Percentiles rank a stretch among this genome's conserved stretches.
Evolutionary conservation across 2,113 vertebrate genomes (phyloP).

Genomic region (Proteles cristata): DNA sequence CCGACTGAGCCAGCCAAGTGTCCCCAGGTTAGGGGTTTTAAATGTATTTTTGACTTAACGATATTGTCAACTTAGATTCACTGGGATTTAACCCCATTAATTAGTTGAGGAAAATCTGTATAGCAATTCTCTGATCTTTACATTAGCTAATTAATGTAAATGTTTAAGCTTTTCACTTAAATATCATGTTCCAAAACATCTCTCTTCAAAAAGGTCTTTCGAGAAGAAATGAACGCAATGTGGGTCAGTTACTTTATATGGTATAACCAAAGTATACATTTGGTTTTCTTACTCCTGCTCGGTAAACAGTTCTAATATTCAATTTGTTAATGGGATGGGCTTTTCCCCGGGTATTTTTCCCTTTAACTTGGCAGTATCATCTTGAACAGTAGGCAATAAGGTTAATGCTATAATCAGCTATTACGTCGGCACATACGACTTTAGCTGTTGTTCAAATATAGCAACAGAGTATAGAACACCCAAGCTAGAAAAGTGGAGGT

Average conservation of each 20-base stretch:
- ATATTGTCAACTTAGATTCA: background rate
- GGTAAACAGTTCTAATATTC: background rate
- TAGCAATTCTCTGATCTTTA: background rate
- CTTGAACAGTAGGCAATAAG: conserved; percentile 60
- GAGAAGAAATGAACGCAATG: conserved; percentile 41
- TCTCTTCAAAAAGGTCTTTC: conserved; percentile 50
- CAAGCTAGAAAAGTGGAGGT: conserved; percentile 41
- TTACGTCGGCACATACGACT: background rate
- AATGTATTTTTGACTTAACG: background rate
- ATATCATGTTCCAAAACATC: background rate
- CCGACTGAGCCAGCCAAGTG: background rate
- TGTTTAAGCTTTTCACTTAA: conserved; percentile 50
- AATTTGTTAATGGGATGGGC: conserved; percentile 23
- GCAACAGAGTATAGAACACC: conserved; percentile 39
- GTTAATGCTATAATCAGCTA: conserved; percentile 65
- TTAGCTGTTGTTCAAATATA: conserved; percentile 64
- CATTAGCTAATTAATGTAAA: conserved; percentile 48
- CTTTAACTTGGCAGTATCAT: conserved; percentile 52
- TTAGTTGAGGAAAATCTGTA: background rate
- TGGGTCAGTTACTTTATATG: conserved; percentile 51
- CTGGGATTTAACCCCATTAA: background rate
- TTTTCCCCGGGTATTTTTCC: conserved; percentile 64
- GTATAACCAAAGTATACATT: conserved; percentile 64
- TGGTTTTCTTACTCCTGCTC: conserved; percentile 49
- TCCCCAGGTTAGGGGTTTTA: background rate